Evolutionary conservation across 2,888 invertebrate species (phyloP).

Genomic region (Patella depressa): DNA sequence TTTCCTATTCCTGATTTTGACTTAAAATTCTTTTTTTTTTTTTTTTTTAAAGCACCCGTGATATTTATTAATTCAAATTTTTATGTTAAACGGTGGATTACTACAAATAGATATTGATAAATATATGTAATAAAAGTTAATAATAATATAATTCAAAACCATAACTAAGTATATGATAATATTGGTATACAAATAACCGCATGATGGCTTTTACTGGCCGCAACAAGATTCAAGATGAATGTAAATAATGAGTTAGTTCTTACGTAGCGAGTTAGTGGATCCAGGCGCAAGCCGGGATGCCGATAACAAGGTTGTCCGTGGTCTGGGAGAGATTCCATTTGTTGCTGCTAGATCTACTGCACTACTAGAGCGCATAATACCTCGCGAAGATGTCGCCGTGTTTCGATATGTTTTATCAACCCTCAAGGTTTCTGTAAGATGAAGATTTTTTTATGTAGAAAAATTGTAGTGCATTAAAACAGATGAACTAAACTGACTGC

Average conservation of each 20-base stretch:
- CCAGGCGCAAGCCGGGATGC: constrained; percentile 77
- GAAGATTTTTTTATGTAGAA: not conserved
- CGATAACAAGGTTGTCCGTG: constrained; percentile 43
- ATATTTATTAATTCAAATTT: no score
- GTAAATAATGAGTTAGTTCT: constrained; percentile 32
- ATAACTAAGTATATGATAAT: no score
- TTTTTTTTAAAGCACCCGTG: no score
- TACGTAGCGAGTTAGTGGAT: constrained; percentile 71
- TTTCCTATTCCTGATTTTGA: no score
- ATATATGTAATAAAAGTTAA: no score
- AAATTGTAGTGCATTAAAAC: constrained; percentile 6
- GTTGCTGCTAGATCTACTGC: constrained; percentile 83
- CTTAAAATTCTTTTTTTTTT: no score
- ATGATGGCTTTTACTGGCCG: no score
- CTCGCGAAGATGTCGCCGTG: not conserved
- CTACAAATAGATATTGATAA: no score
- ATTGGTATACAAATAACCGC: no score
- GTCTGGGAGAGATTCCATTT: constrained; percentile 37
- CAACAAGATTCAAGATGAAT: no score
- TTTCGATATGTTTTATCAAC: not conserved
- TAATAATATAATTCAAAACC: no score
- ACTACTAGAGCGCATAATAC: constrained; percentile 82
- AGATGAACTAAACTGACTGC: not conserved
- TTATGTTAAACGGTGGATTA: no score
- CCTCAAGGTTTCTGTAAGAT: not conserved